phyloP scores from a whole-genome alignment of 1,140 invertebrate genomes.

The Macrotrachela quadricornifera region DNA sequence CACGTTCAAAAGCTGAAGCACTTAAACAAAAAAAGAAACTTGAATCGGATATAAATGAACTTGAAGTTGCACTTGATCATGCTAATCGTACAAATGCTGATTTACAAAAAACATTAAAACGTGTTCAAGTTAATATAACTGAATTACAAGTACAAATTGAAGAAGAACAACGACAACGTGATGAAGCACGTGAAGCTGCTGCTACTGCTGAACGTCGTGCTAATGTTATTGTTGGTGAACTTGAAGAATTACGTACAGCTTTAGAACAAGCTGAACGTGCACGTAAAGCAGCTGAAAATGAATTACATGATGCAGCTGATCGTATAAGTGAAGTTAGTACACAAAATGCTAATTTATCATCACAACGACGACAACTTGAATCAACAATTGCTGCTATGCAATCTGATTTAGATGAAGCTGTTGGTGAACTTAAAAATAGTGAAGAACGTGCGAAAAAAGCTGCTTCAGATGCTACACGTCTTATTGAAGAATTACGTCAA shows the following conservation, averaged over 20 bases:
- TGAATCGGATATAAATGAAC: conserved; percentile 94
- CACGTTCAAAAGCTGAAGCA: conserved; percentile 95
- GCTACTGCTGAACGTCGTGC: conserved; percentile 84
- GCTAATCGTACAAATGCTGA: conserved; percentile 60
- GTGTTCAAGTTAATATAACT: conserved; percentile 62
- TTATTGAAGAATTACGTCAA: conserved; percentile 87
- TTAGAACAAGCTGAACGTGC: conserved; percentile 78
- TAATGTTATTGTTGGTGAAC: conserved; percentile 74
- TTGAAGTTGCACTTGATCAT: conserved; percentile 82
- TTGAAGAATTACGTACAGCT: conserved; percentile 80
- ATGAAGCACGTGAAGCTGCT: conserved; percentile 84
- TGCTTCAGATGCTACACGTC: conserved; percentile 76
- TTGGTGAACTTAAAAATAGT: conserved; percentile 63
- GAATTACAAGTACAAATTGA: conserved; percentile 54
- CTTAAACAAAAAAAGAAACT: conserved; percentile 92
- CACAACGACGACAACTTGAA: conserved; percentile 93
- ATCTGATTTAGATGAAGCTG: conserved; percentile 31
- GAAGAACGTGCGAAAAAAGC: conserved; percentile 71
- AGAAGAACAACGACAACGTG: conserved; percentile 84
- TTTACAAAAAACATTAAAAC: conserved; percentile 94
- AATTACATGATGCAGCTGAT: conserved; percentile 83
- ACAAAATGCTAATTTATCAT: conserved; percentile 66
- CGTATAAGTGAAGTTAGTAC: conserved; percentile 81
- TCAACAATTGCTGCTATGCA: conserved; percentile 84
- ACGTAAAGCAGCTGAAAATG: conserved; percentile 81